A percentile compares a stretch with the other conserved stretches of the same genome.
phyloP scores from a whole-genome alignment of 2,113 vertebrate genomes.

The Romanogobio albipinnatus region DNA sequence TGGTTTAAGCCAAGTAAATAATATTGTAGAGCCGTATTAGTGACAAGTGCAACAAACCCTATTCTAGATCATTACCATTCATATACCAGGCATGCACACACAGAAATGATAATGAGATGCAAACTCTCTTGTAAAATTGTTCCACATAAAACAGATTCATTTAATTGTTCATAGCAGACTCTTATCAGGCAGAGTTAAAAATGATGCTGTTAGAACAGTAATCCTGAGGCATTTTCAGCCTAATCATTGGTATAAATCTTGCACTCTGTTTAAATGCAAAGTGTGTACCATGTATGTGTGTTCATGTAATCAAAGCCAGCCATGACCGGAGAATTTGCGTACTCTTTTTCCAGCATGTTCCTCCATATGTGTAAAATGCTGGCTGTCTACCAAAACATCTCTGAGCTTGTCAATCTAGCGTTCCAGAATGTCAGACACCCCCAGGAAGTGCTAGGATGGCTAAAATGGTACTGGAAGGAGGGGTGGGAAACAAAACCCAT shows the following conservation, averaged over 20 bases:
- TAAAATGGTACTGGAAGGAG: slow-evolving; percentile 49
- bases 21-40: background rate
- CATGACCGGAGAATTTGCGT: slow-evolving; percentile 1
- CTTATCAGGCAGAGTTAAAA: background rate
- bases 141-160: background rate
- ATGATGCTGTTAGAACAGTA: background rate
- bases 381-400: slow-evolving; percentile 69
- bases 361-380: slow-evolving; percentile 60
- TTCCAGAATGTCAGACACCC: slow-evolving; percentile 71
- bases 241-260: background rate
- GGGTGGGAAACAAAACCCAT: slow-evolving; percentile 73
- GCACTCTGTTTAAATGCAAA: background rate
- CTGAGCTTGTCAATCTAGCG: slow-evolving; percentile 63
- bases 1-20: slow-evolving; percentile 10
- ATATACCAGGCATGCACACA: background rate
- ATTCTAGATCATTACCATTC: background rate
- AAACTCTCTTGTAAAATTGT: background rate
- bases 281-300: slow-evolving; percentile 1
- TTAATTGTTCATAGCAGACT: background rate
- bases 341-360: slow-evolving; percentile 53
- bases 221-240: background rate
- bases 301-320: slow-evolving; percentile 31
- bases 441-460: slow-evolving; percentile 65
- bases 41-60: slow-evolving; percentile 22
- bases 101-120: background rate